Conservation (phyloP, 2,113 vertebrate genomes). For the Halcyon malimbica region DNA sequence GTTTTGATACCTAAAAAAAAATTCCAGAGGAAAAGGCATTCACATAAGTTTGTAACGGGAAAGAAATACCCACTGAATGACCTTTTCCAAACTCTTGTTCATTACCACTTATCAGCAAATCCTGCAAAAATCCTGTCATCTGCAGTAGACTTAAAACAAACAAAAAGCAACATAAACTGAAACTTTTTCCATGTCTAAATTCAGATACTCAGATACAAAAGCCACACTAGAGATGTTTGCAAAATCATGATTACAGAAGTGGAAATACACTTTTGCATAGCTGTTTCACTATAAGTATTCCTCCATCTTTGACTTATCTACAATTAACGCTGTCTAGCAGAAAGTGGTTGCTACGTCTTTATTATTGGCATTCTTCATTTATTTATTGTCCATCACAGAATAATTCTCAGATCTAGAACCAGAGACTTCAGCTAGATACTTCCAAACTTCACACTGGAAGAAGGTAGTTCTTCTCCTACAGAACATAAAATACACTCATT, state of each 20-base stretch:
- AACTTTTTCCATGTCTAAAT: neutral
- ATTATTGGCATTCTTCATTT: neutral
- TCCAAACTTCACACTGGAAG: accelerated
- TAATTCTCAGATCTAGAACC: neutral
- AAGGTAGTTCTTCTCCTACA: neutral
- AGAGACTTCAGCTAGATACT: neutral
- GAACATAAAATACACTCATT: neutral
- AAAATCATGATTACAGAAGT: neutral
- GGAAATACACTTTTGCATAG: neutral
- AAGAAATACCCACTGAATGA: neutral
- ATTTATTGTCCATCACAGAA: neutral
- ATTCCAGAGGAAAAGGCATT: neutral
- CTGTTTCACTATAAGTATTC: neutral
- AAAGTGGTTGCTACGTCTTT: neutral
- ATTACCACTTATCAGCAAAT: neutral
- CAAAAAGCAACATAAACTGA: neutral
- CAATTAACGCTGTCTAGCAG: neutral
- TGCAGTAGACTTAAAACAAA: neutral
- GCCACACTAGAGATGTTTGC: neutral
- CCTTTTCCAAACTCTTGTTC: neutral
- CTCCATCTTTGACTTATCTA: neutral
- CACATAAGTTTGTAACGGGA: neutral
- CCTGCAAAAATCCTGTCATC: neutral
- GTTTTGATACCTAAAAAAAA: neutral
- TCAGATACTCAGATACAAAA: neutral